These are phyloP conservation scores for Spilogale gracilis DNA, from an alignment of 2,113 vertebrate species.

Conservation along the genomic window DNA sequence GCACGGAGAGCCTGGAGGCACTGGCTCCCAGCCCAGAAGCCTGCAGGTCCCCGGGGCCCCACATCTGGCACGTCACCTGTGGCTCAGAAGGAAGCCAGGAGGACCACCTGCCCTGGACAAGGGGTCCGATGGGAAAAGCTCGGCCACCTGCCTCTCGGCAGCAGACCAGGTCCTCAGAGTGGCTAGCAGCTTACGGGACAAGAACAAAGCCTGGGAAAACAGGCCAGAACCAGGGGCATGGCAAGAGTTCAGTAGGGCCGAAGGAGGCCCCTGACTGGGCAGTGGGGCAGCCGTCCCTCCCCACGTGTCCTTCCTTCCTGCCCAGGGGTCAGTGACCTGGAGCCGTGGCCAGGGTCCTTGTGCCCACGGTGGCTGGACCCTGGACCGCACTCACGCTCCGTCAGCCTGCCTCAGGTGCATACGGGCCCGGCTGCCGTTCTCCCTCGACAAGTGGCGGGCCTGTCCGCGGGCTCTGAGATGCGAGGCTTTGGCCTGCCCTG, in stretches of 20 bases:
- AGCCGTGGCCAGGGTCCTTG: conserved; percentile 84
- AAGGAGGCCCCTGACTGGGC: accelerated
- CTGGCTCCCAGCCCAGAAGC: accelerated
- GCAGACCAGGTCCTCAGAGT: background rate
- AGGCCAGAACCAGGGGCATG: accelerated
- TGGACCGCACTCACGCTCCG: conserved; percentile 67
- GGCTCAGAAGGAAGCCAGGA: background rate
- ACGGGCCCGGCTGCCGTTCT: conserved; percentile 87
- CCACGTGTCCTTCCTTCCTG: background rate
- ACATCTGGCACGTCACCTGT: accelerated
- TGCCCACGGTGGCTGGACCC: conserved; percentile 86
- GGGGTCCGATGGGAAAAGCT: accelerated
- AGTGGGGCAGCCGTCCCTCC: background rate
- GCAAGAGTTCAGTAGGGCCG: accelerated
- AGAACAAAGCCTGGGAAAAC: background rate
- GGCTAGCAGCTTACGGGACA: accelerated
- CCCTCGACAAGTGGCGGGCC: conserved; percentile 89
- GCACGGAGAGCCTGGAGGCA: background rate
- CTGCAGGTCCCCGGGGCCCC: accelerated
- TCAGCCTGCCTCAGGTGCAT: conserved; percentile 89
- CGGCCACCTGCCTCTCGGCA: accelerated
- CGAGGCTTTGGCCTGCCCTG: conserved; percentile 92
- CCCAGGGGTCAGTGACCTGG: conserved; percentile 72
- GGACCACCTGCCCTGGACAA: accelerated
- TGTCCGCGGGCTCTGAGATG: conserved; percentile 90